These are phyloP conservation scores for Stichodactyla mertensii DNA, from an alignment of 64 coral and sea anemone species.

Conservation along the genomic window DNA sequence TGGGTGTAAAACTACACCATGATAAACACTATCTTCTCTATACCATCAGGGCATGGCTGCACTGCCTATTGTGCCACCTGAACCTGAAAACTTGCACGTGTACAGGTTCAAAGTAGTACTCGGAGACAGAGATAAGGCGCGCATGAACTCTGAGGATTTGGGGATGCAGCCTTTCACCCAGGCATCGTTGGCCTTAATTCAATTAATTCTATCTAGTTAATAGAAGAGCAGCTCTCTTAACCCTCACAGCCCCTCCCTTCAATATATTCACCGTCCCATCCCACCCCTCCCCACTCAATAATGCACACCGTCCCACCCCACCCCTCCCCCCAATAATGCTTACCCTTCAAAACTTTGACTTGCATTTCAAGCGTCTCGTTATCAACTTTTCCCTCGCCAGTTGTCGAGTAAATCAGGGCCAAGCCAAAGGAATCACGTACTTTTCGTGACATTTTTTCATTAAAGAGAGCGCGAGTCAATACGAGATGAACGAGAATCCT, in stretches of 20 bases:
- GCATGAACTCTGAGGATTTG: constrained; percentile 8
- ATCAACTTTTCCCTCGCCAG: constrained; percentile 38
- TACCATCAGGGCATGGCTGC: constrained; percentile 67
- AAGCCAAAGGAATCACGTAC: constrained; percentile 46
- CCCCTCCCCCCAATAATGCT: background rate
- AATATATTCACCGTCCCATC: background rate
- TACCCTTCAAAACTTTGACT: constrained; percentile 45
- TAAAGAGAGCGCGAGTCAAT: background rate
- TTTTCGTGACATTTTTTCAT: constrained; percentile 30
- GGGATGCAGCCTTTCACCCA: constrained; percentile 42
- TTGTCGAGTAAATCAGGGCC: constrained; percentile 29
- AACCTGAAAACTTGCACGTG: constrained; percentile 35
- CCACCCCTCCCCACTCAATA: background rate
- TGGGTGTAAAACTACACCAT: constrained; percentile 60
- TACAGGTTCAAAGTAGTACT: constrained; percentile 65
- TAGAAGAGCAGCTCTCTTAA: background rate
- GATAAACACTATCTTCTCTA: constrained; percentile 21
- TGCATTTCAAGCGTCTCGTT: constrained; percentile 20
- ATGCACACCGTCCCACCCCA: background rate
- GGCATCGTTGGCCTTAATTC: constrained; percentile 18
- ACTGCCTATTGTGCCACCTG: constrained; percentile 17
- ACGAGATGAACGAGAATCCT: background rate
- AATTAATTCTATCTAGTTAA: background rate
- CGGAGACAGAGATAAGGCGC: constrained; percentile 34
- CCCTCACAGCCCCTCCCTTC: background rate